These are phyloP conservation scores for Drosophila longiperda DNA, from an alignment of 2,888 invertebrate genomes.

Conservation along the genomic window DNA sequence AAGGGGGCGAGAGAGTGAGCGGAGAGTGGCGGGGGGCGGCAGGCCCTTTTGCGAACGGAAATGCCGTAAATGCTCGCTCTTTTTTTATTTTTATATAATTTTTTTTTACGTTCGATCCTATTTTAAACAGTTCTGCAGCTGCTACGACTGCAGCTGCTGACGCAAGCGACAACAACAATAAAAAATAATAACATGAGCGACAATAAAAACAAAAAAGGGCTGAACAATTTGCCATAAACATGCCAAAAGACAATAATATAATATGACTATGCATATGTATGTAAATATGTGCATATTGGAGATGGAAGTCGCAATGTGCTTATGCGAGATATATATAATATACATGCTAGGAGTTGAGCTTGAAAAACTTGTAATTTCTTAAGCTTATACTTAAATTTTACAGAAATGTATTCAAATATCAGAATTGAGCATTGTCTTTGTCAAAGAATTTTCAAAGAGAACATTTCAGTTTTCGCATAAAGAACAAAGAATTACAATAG, in stretches of 20 bases:
- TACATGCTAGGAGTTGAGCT: background rate
- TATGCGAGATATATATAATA: constrained; percentile 1
- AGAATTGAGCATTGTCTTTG: background rate
- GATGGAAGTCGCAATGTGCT: constrained; percentile 38
- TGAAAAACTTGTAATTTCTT: background rate
- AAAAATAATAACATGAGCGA: constrained; percentile 16
- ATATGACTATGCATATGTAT: constrained; percentile 35
- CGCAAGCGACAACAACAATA: constrained; percentile 62
- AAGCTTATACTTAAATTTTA: background rate
- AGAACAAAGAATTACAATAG: background rate
- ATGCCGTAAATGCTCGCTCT: constrained; percentile 55
- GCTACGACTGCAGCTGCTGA: constrained; percentile 67
- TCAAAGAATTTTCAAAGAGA: background rate
- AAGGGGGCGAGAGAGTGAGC: background rate
- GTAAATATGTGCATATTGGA: constrained; percentile 1
- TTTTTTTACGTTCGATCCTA: constrained; percentile 50
- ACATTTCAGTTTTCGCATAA: background rate
- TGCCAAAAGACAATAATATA: constrained; percentile 71
- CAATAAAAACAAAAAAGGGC: constrained; percentile 55
- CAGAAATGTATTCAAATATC: background rate
- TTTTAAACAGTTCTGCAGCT: constrained; percentile 50
- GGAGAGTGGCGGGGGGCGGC: constrained; percentile 14
- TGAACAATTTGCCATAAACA: constrained; percentile 73
- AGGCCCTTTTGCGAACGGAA: constrained; percentile 63
- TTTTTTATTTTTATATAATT: constrained; percentile 17